These are phyloP conservation scores for Sapajus apella DNA, from an alignment of 2,113 vertebrate species.

Conservation along the genomic window DNA sequence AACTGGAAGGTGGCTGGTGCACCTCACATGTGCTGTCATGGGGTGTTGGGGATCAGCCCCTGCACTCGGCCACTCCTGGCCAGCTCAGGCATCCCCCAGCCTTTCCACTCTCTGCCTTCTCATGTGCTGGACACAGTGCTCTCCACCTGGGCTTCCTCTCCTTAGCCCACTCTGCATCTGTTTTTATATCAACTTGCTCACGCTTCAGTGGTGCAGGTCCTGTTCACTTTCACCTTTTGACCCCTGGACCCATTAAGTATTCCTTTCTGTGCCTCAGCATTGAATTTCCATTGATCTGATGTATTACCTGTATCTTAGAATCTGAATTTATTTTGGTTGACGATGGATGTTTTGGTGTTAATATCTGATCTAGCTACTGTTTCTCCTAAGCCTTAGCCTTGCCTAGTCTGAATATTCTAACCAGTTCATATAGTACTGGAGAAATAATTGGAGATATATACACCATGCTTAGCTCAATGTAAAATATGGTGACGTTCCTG, in stretches of 20 bases:
- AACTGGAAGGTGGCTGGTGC: neutral
- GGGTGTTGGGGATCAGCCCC: neutral
- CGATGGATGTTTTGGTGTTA: neutral
- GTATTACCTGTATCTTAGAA: neutral
- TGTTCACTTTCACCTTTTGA: neutral
- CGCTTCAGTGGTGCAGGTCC: neutral
- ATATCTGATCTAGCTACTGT: neutral
- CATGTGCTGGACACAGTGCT: fast-evolving
- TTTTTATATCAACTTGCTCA: neutral
- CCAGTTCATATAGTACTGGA: neutral
- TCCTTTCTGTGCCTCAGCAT: neutral
- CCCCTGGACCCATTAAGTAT: neutral
- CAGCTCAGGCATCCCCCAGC: neutral
- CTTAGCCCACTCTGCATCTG: neutral
- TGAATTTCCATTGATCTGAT: neutral
- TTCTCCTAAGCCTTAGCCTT: neutral
- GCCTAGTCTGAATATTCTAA: neutral
- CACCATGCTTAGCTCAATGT: neutral
- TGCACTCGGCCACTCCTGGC: fast-evolving
- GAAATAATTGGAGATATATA: neutral
- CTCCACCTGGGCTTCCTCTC: neutral
- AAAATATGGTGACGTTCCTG: neutral
- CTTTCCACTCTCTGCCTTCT: neutral
- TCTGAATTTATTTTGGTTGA: neutral
- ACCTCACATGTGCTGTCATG: neutral